Evolutionary conservation across 2,888 invertebrate genomes (phyloP), one percentile per base, ranked within the genome.

Genomic region (Meghimatium bilineatum): DNA sequence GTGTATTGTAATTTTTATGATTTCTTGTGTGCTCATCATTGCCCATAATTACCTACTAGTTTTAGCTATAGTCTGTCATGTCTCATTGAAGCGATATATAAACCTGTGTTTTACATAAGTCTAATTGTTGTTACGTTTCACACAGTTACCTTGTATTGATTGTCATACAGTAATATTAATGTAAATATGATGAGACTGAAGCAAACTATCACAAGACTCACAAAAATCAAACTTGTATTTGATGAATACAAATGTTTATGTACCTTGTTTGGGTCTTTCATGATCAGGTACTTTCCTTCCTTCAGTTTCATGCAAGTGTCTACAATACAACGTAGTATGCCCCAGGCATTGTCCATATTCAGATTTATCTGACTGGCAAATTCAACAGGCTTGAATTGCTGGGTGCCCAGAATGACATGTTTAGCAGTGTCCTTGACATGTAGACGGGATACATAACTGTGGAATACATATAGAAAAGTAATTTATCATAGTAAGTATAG

Each of bases 291-390:
- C 94, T 95, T 93, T 91, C 99, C 99, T 93, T 98, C 98, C 92
- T 97, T 97, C 94, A 98, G 97, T 94, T 98, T 98, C 97, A 98
- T 97, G 91, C 98, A 97, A 87, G 98, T 96, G 91, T 99, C 99
- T 89, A 99, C 96, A 91, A 99, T 97, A 94, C 98, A 99, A 29
- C 99, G 96, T 86, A 99, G 95, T 85, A 99, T 97, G 87, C 98
- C 99, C 99, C 99, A 99, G 3, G 98, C 98, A 94, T 99, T 99
- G 94, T 99, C 99, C 98, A 99, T 98, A 93, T 98, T 99, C 91
- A 99, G 95, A 94, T 98, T 99, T 93, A 99, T 99, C 94, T 99
- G 99, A 17, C 97, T 97, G 23, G 99, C 99, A 94, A 99, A 99
- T 95, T 99, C 99, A 92, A 96, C 96, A 23, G 99, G 99, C 93